Conservation (phyloP, 2,113 vertebrate genomes). For the Gracilinanus agilis region DNA sequence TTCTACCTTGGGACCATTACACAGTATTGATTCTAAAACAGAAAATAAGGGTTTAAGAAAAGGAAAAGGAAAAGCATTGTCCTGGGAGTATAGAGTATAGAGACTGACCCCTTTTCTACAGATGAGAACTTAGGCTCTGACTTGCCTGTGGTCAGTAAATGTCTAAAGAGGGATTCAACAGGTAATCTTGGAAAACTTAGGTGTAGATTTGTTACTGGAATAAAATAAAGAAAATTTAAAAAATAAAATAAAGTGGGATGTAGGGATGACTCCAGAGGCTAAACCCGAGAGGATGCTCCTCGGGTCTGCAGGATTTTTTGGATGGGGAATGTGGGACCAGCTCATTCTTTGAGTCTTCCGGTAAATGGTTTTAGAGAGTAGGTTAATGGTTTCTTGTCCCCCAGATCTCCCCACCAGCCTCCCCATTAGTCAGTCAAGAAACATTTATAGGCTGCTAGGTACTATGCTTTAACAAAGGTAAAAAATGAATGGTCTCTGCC, state of each 20-base stretch:
- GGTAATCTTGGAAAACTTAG: no score
- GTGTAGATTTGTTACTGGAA: no score
- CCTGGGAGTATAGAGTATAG: not conserved
- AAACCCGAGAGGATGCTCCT: not conserved
- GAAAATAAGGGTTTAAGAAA: no score
- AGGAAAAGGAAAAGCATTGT: not conserved
- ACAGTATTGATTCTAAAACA: no score
- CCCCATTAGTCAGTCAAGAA: not conserved
- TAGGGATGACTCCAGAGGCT: not conserved
- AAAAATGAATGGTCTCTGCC: not conserved
- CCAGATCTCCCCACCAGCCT: not conserved
- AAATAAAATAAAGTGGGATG: not conserved
- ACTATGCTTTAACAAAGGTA: not conserved
- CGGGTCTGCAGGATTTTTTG: not conserved
- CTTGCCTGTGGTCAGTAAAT: not conserved
- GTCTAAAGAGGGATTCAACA: not conserved
- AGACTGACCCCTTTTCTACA: not conserved
- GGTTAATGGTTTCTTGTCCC: not conserved
- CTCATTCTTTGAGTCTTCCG: not conserved
- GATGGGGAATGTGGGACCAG: not conserved
- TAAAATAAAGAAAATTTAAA: no score
- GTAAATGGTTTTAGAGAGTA: not conserved
- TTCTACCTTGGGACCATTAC: no score
- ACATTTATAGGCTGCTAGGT: not conserved
- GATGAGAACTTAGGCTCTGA: not conserved